Percentiles rank a stretch among this genome's conserved stretches.
phyloP scores from a whole-genome alignment of 2,797 vertebrate species.

The Sebastes paucispinis region DNA sequence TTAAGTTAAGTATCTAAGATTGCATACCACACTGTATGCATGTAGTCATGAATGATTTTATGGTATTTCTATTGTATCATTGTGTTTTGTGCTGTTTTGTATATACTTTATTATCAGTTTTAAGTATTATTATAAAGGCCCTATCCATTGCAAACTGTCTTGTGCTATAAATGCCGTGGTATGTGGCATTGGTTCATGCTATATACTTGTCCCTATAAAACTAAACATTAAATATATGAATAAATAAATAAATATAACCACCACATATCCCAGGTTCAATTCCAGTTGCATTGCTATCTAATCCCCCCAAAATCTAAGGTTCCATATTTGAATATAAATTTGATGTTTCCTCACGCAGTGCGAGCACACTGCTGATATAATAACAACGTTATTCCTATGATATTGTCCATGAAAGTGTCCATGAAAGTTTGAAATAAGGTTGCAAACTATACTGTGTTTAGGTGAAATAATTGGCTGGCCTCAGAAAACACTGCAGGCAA shows the following conservation, averaged over 20 bases:
- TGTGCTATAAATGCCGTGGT: not conserved
- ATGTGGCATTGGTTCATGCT: not conserved
- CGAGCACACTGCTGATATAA: not conserved
- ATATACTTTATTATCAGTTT: not conserved
- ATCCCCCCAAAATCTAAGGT: not conserved
- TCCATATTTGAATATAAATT: not conserved
- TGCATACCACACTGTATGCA: not conserved
- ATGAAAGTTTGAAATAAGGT: not conserved
- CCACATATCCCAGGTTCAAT: not conserved
- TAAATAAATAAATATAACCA: not conserved
- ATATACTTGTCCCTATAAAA: not conserved
- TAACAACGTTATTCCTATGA: not conserved
- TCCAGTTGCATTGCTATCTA: not conserved
- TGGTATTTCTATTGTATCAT: not conserved
- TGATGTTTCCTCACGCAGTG: fast-evolving
- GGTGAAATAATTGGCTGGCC: not conserved
- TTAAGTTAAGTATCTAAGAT: not conserved
- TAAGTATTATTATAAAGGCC: not conserved
- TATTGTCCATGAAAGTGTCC: not conserved
- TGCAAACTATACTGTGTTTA: not conserved
- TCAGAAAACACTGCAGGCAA: not conserved
- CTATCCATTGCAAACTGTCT: not conserved
- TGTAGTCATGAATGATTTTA: not conserved
- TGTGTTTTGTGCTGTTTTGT: not conserved
- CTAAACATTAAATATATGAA: not conserved